These are phyloP conservation scores for Gonioctena quinquepunctata DNA, from an alignment of 1,140 invertebrate species.

Conservation along the genomic window DNA sequence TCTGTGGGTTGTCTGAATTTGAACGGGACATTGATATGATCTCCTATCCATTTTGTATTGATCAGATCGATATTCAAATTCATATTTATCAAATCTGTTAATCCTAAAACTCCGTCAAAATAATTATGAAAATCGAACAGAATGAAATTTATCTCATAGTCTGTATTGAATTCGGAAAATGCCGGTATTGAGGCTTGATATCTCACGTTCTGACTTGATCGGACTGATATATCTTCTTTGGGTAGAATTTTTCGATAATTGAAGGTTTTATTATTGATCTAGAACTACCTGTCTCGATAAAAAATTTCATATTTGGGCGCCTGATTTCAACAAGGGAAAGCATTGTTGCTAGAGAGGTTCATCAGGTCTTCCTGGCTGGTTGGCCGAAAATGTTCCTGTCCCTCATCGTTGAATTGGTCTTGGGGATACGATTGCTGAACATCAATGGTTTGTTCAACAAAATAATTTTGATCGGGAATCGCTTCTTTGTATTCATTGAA, in stretches of 20 bases:
- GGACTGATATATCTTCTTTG: slow-evolving; percentile 9
- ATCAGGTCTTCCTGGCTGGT: too few species aligned
- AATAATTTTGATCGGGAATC: too few species aligned
- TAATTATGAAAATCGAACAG: slow-evolving; percentile 6
- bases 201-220: background rate
- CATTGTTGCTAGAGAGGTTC: too few species aligned
- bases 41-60: background rate
- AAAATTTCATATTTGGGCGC: background rate
- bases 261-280: background rate
- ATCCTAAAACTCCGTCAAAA: slow-evolving; percentile 9
- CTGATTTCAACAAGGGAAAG: too few species aligned
- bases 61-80: background rate
- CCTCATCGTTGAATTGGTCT: too few species aligned
- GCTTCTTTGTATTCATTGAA: background rate
- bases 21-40: background rate
- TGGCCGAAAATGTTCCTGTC: too few species aligned
- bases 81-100: slow-evolving; percentile 11
- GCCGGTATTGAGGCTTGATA: background rate
- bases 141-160: background rate
- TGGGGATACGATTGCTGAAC: too few species aligned
- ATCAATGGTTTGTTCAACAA: too few species aligned
- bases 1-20: background rate
- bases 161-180: slow-evolving; percentile 5
- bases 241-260: background rate
- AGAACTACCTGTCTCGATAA: background rate